Evolutionary conservation across 2,888 invertebrate genomes (phyloP).

Genomic region (Cantharis flavilabris): DNA sequence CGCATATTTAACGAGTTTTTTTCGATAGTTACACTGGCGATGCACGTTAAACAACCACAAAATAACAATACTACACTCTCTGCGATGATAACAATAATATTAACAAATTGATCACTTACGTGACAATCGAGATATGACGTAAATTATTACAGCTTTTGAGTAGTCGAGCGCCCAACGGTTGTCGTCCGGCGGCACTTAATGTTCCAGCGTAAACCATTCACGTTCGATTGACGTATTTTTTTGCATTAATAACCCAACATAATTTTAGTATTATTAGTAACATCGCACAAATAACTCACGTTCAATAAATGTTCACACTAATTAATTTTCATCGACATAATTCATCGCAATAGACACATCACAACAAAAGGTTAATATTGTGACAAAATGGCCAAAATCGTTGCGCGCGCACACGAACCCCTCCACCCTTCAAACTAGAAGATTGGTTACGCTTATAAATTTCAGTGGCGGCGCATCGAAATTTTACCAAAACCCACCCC

Average conservation of each 20-base stretch:
- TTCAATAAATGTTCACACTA: conserved; percentile 33
- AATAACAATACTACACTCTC: conserved; percentile 32
- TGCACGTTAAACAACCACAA: conserved; percentile 31
- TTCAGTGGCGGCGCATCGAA: neutral
- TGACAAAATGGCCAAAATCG: conserved; percentile 55
- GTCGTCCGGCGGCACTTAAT: conserved; percentile 46
- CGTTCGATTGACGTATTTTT: conserved; percentile 25
- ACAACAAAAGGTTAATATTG: conserved; percentile 58
- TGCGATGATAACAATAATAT: conserved; percentile 34
- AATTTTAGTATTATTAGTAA: neutral
- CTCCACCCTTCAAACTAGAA: neutral
- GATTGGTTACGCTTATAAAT: neutral
- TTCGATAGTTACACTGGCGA: conserved; percentile 56
- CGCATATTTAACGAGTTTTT: conserved; percentile 52
- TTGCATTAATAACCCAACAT: conserved; percentile 3
- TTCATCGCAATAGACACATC: conserved; percentile 53
- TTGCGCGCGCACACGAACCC: conserved; percentile 46
- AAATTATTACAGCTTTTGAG: conserved; percentile 37
- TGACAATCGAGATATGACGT: conserved; percentile 42
- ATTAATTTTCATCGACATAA: conserved; percentile 50
- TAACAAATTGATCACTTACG: conserved; percentile 41
- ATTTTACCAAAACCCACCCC: neutral
- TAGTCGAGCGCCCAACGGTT: conserved; percentile 38
- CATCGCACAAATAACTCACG: conserved; percentile 4
- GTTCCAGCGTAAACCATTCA: conserved; percentile 34